Conservation (phyloP, 2,888 invertebrate genomes). For the Drosophila nigricruria region DNA sequence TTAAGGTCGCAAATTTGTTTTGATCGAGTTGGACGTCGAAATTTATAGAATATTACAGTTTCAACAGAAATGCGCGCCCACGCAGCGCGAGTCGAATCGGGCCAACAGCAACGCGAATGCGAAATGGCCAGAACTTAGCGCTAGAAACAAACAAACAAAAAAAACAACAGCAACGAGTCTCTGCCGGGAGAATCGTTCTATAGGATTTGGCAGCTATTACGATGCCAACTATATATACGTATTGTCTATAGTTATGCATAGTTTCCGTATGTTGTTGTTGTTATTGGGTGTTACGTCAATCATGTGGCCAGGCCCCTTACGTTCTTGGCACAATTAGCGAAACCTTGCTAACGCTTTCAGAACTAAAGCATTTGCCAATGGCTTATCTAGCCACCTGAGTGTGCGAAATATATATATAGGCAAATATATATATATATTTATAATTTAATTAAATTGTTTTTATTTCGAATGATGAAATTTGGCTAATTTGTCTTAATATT, state of each 20-base stretch:
- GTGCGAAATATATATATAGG: background rate
- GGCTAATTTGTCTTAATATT: conserved; percentile 7
- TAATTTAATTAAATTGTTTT: conserved; percentile 11
- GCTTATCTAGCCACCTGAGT: conserved; percentile 26
- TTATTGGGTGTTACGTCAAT: conserved; percentile 57
- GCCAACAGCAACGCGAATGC: conserved; percentile 33
- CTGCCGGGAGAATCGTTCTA: conserved; percentile 31
- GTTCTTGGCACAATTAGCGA: conserved; percentile 71
- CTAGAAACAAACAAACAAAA: conserved; percentile 3
- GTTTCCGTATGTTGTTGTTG: conserved; percentile 46
- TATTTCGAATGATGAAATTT: conserved; percentile 9
- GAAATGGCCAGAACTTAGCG: conserved; percentile 35
- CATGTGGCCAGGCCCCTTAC: conserved; percentile 33
- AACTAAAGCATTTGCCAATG: conserved; percentile 26
- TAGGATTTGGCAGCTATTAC: conserved; percentile 5
- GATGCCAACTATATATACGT: conserved; percentile 1
- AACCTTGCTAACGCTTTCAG: conserved; percentile 52
- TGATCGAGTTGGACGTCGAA: conserved; percentile 22
- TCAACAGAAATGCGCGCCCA: conserved; percentile 46
- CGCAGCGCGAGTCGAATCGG: conserved; percentile 32
- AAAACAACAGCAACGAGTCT: background rate
- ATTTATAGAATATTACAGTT: conserved; percentile 33
- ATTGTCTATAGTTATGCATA: conserved; percentile 22
- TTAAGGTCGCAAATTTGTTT: conserved; percentile 28
- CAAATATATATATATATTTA: background rate